These are phyloP conservation scores for Rhingia campestris DNA, from an alignment of 2,888 invertebrate species.

Conservation along the genomic window DNA sequence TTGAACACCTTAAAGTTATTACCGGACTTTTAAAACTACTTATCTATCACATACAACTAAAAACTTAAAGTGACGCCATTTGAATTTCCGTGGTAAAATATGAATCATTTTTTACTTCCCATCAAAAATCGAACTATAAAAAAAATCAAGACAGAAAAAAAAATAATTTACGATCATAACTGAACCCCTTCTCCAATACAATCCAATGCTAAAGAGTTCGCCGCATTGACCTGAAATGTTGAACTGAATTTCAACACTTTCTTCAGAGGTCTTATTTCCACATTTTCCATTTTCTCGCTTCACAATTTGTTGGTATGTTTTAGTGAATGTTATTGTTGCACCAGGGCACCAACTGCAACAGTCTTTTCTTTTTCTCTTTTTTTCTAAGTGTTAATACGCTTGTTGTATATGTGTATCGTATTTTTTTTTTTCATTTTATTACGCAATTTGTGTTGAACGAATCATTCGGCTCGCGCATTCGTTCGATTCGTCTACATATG, in stretches of 20 bases:
- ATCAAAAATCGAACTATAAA: not conserved
- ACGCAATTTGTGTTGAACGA: conserved; percentile 36
- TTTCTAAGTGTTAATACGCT: conserved; percentile 1
- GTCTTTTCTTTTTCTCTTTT: not conserved
- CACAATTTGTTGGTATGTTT: not conserved
- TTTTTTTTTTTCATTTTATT: conserved; percentile 8
- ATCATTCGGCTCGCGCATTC: conserved; percentile 6
- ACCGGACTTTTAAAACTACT: too few relatives aligned
- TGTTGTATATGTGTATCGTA: conserved; percentile 1
- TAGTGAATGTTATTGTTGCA: conserved; percentile 3
- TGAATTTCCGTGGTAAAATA: too few relatives aligned
- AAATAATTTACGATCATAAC: conserved; percentile 51
- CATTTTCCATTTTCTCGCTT: conserved; percentile 64
- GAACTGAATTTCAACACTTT: conserved; percentile 74
- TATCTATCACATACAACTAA: too few relatives aligned
- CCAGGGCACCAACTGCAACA: not conserved
- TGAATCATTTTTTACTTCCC: too few relatives aligned
- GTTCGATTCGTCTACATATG: not conserved
- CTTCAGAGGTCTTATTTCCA: conserved; percentile 70
- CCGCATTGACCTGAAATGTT: conserved; percentile 72
- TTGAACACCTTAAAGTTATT: too few relatives aligned
- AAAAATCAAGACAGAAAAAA: not conserved
- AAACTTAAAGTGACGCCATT: too few relatives aligned
- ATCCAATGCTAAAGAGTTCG: conserved; percentile 46
- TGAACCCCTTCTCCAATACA: conserved; percentile 33